These are phyloP conservation scores for Drosophila kepulauana DNA, from an alignment of 1,140 invertebrate species.

Conservation along the genomic window DNA sequence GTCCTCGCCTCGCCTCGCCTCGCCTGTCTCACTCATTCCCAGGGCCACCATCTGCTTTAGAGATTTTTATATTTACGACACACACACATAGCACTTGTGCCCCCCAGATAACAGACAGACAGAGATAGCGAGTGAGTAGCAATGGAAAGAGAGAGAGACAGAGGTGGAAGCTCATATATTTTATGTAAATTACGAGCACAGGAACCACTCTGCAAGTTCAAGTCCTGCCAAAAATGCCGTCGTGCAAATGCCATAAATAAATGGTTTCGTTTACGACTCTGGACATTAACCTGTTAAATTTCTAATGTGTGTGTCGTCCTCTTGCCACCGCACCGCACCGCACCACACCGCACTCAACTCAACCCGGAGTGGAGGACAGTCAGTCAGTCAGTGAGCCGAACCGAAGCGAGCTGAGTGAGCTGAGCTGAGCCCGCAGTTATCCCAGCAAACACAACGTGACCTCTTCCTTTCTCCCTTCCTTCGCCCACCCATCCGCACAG, in stretches of 20 bases:
- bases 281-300: slow-evolving; percentile 84
- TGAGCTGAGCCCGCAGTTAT: slow-evolving; percentile 45
- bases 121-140: not conserved
- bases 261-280: slow-evolving; percentile 84
- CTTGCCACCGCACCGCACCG: too few species aligned
- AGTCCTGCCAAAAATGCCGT: slow-evolving; percentile 54
- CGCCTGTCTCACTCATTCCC: slow-evolving; percentile 20
- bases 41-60: slow-evolving; percentile 49
- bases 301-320: slow-evolving; percentile 72
- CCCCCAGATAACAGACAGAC: not conserved
- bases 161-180: slow-evolving; percentile 49
- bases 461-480: not conserved
- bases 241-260: slow-evolving; percentile 75
- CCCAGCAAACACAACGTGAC: slow-evolving; percentile 36
- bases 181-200: slow-evolving; percentile 72
- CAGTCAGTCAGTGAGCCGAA: slow-evolving; percentile 19
- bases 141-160: not conserved
- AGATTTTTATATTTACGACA: slow-evolving; percentile 73
- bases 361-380: not conserved
- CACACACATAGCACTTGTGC: slow-evolving; percentile 5
- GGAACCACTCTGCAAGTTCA: slow-evolving; percentile 26
- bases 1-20: slow-evolving; percentile 6
- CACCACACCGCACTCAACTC: too few species aligned
- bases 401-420: slow-evolving; percentile 16
- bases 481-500: too few species aligned